Evolutionary conservation across 2,888 invertebrate genomes (phyloP).

Genomic region (Tricholauxania praeusta): DNA sequence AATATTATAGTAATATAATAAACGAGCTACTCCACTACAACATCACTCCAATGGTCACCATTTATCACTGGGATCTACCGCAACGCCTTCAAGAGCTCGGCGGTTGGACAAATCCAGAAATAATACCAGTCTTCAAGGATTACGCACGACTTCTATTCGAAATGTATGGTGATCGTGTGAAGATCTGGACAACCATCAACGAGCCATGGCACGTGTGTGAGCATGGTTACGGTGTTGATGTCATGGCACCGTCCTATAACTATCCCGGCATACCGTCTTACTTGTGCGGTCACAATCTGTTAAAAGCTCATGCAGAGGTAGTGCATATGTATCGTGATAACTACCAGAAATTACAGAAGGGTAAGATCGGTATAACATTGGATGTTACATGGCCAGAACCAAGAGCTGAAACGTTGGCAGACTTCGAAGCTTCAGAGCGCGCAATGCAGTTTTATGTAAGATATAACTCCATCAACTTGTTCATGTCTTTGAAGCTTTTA

Average conservation of each 20-base stretch:
- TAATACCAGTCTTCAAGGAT: conserved; percentile 75
- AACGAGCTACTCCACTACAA: conserved; percentile 76
- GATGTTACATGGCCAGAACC: conserved; percentile 75
- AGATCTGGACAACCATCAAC: conserved; percentile 83
- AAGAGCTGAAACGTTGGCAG: conserved; percentile 69
- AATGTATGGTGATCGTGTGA: conserved; percentile 75
- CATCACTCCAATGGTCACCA: conserved; percentile 78
- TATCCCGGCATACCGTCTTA: conserved; percentile 76
- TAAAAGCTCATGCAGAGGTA: conserved; percentile 80
- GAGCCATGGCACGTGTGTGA: conserved; percentile 74
- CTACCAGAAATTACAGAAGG: conserved; percentile 72
- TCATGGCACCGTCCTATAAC: conserved; percentile 73
- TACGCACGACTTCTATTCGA: conserved; percentile 75
- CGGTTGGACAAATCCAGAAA: conserved; percentile 77
- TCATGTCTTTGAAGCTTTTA: conserved; percentile 1
- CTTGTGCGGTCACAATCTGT: conserved; percentile 77
- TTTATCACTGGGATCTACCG: conserved; percentile 81
- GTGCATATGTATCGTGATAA: conserved; percentile 75
- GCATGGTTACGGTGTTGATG: conserved; percentile 70
- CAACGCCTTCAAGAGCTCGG: conserved; percentile 75
- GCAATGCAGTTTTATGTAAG: conserved; percentile 74
- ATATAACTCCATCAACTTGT: conserved; percentile 38
- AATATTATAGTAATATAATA: conserved; percentile 83
- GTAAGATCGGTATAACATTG: conserved; percentile 74
- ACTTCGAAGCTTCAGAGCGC: conserved; percentile 73